Base-by-base conservation (phyloP, 2,113 vertebrate species). In the Periophthalmus modestus region DNA sequence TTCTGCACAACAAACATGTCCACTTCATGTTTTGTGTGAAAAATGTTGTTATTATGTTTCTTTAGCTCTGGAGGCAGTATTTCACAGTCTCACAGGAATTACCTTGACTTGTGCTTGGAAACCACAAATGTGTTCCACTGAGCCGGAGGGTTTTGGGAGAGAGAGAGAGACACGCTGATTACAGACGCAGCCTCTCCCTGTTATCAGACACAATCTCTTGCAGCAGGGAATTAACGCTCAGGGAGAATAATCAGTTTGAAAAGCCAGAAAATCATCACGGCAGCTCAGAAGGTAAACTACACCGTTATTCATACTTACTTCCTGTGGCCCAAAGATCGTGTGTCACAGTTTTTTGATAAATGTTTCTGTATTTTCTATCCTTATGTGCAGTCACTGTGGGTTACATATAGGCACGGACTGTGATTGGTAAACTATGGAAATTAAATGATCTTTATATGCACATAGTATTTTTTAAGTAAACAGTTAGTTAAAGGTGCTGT, bases 51-150 rank as follows among this genome's bases (percentile, higher is more conserved):
- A 18, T 34, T 18, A 10, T 36, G 33, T 65, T 39, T 65, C 34
- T 43, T 36, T 39, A 5, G 62, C 62, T 39, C 62, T 13, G 36
- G 62, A 65, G 62, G 62, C 62, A 65, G 34, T 36, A 13, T 65
- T 65, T 65, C 62, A 43, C 36, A 65, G 62, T 65, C 62, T 65
- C 62, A 39, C 19, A 65, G 62, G 34, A 39, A 65, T 65, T 65
- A 65, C 34, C 34, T 65, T 43, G 62, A 65, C 62, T 65, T 65
- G 62, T 65, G 62, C 62, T 65, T 65, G 19, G 34, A 65, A 65
- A 65, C 62, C 43, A 65, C 62, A 65, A 65, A 65, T 43, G 62
- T 65, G 59, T 62, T 62, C 39, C 62, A 65, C 11, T 65, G 19
- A 43, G 62, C 62, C 62, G 18, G 15, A 43, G 62, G 62, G 62